These are phyloP conservation scores for Sebastes trivittatus DNA, from an alignment of 2,797 vertebrate species.

Conservation along the genomic window DNA sequence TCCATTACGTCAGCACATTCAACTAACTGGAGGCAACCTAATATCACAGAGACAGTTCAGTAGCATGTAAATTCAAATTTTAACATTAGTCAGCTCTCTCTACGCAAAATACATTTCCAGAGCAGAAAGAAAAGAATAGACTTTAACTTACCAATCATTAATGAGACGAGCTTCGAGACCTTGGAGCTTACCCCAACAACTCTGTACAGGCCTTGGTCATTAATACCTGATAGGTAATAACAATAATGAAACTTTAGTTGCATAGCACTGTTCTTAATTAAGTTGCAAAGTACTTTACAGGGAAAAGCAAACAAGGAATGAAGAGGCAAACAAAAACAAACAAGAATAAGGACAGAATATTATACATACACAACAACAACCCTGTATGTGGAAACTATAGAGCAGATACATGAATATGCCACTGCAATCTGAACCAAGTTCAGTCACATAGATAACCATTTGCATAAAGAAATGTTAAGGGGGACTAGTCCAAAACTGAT, in stretches of 20 bases:
- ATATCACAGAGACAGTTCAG: slow-evolving; percentile 30
- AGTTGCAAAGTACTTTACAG: neutral
- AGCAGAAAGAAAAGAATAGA: neutral
- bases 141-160: slow-evolving; percentile 93
- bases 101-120: neutral
- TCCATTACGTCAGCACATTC: slow-evolving; percentile 35
- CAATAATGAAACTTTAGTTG: neutral
- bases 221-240: slow-evolving; percentile 86
- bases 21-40: slow-evolving; percentile 19
- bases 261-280: neutral
- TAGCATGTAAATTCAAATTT: slow-evolving; percentile 33
- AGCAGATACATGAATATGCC: neutral
- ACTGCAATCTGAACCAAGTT: neutral
- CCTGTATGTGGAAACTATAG: neutral
- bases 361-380: neutral
- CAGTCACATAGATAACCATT: neutral
- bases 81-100: slow-evolving; percentile 2
- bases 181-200: slow-evolving; percentile 98
- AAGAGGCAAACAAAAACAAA: neutral
- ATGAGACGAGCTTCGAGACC: slow-evolving; percentile 95
- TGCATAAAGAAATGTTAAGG: slow-evolving; percentile 1
- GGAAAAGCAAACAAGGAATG: neutral
- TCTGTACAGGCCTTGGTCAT: slow-evolving; percentile 98
- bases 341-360: neutral
- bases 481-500: neutral